These are phyloP conservation scores for Drosophila mulleri DNA, from an alignment of 2,888 invertebrate genomes.

Conservation along the genomic window DNA sequence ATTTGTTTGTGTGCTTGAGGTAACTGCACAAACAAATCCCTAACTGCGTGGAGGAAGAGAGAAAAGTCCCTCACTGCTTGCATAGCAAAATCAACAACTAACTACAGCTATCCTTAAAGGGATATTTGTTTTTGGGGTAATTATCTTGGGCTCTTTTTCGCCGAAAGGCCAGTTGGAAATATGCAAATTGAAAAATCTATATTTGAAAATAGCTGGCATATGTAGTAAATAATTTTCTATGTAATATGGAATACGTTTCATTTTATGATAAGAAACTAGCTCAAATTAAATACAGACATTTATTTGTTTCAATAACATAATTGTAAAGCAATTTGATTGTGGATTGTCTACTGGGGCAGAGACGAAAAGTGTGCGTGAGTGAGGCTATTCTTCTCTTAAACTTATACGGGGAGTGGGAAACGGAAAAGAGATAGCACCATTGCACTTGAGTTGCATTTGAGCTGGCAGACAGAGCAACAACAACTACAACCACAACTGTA, in stretches of 20 bases:
- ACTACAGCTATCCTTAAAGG: not conserved
- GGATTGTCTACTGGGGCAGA: not conserved
- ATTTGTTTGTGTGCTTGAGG: constrained; percentile 44
- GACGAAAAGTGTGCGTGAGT: not conserved
- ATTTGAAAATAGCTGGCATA: not conserved
- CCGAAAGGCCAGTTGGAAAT: not conserved
- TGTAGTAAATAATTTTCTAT: not conserved
- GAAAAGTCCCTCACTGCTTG: constrained; percentile 23
- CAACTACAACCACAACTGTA: constrained; percentile 16
- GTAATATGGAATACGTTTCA: not conserved
- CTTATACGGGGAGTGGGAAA: not conserved
- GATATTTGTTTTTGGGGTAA: constrained; percentile 6
- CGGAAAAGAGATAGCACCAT: constrained; percentile 18
- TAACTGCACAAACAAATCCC: constrained; percentile 65
- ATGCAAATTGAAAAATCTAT: not conserved
- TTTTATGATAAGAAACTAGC: constrained; percentile 6
- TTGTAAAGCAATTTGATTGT: not conserved
- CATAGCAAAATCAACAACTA: constrained; percentile 36
- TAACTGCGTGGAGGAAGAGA: not conserved
- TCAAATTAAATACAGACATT: constrained; percentile 13
- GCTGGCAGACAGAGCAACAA: constrained; percentile 32
- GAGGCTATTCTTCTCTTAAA: not conserved
- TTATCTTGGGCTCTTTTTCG: not conserved
- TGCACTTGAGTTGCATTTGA: constrained; percentile 59
- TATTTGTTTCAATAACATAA: constrained; percentile 1